A percentile compares a stretch with the other conserved stretches of the same genome.
Conservation (phyloP, 64 coral and sea anemone species). For the Astreopora myriophthalma region DNA sequence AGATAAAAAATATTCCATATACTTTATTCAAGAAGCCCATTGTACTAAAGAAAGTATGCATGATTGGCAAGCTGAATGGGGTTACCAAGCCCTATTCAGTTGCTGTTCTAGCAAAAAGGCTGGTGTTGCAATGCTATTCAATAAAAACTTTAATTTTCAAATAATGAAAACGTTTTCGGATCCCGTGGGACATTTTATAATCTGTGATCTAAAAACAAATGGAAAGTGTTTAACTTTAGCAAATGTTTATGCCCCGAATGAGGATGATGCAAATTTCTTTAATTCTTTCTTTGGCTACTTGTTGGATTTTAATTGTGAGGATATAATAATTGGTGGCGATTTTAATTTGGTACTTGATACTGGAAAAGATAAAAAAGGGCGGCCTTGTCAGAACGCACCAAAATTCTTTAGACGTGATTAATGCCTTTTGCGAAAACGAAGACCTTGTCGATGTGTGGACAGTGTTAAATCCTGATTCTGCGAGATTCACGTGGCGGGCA, state of each 20-base stretch:
- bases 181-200: slow-evolving; percentile 20
- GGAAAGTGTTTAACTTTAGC: slow-evolving; percentile 18
- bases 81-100: slow-evolving; percentile 9
- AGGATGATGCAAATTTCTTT: slow-evolving; percentile 40
- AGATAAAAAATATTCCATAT: not conserved
- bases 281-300: not conserved
- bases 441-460: not conserved
- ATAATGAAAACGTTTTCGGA: not conserved
- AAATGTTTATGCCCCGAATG: slow-evolving; percentile 46
- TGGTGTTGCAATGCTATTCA: slow-evolving; percentile 12
- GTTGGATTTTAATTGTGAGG: not conserved
- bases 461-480: not conserved
- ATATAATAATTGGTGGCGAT: not conserved
- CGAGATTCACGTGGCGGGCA: not conserved
- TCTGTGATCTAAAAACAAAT: slow-evolving; percentile 17
- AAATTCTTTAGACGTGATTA: not conserved
- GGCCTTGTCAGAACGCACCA: not conserved
- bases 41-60: not conserved
- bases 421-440: not conserved
- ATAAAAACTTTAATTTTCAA: slow-evolving; percentile 23
- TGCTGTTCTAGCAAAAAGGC: not conserved
- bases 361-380: not conserved
- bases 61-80: slow-evolving; percentile 1
- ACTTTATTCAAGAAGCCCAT: slow-evolving; percentile 1
- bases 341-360: not conserved